These are phyloP conservation scores for Ctenicera cuprea DNA, from an alignment of 2,888 invertebrate species.

Conservation along the genomic window DNA sequence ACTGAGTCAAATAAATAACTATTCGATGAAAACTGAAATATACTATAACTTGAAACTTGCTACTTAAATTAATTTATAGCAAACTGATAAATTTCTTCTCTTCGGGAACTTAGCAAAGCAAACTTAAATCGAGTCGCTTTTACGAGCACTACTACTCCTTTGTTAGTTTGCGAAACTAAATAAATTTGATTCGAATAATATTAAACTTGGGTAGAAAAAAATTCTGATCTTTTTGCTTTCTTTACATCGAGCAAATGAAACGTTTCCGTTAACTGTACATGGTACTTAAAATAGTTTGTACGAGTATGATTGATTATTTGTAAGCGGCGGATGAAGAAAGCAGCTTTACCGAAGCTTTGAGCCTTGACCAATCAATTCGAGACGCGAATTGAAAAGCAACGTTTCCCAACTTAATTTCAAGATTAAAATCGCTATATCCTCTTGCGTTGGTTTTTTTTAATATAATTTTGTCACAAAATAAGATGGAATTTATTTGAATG, in stretches of 20 bases:
- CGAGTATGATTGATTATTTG: conserved; percentile 1
- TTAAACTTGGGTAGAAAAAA: neutral
- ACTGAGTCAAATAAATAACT: conserved; percentile 35
- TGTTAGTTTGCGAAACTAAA: conserved; percentile 31
- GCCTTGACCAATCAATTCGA: conserved; percentile 11
- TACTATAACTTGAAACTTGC: conserved; percentile 30
- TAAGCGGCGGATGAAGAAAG: neutral
- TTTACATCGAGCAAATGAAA: neutral
- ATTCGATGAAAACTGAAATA: conserved; percentile 32
- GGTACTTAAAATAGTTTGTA: neutral
- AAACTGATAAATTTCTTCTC: conserved; percentile 41
- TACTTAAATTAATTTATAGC: conserved; percentile 38
- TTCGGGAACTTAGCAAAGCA: conserved; percentile 37
- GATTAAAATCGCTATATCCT: conserved; percentile 24
- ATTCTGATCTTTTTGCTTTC: conserved; percentile 3
- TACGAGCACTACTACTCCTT: conserved; percentile 14
- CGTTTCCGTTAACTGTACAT: neutral
- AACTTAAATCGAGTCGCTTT: conserved; percentile 33
- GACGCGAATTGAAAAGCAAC: conserved; percentile 1
- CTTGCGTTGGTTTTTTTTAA: neutral
- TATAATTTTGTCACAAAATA: neutral
- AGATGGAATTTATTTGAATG: too few relatives aligned
- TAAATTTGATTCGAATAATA: conserved; percentile 11
- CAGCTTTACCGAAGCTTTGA: neutral
- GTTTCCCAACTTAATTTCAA: conserved; percentile 25